phyloP scores from a whole-genome alignment of 2,888 invertebrate species.

The Sarcophaga variegata region DNA sequence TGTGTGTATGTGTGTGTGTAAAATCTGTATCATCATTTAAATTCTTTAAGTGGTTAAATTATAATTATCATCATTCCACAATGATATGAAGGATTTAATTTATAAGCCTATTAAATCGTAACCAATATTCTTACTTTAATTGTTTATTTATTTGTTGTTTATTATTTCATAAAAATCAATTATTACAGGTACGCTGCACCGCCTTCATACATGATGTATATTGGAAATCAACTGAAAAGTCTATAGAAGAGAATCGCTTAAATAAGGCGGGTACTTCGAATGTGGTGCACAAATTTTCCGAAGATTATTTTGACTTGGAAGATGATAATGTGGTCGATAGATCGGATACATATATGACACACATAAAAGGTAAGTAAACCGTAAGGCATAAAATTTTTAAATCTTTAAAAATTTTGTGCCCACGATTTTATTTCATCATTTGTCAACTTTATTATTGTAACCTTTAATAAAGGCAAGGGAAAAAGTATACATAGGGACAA shows the following conservation, averaged over 20 bases:
- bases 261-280: conserved; percentile 73
- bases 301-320: conserved; percentile 76
- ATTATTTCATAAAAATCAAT: neutral
- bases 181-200: conserved; percentile 84
- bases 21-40: conserved; percentile 53
- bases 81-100: too few species aligned
- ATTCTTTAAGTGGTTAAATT: conserved; percentile 55
- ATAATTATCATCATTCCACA: conserved; percentile 36
- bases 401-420: neutral
- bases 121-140: conserved; percentile 10
- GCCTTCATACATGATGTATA: conserved; percentile 86
- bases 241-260: conserved; percentile 83
- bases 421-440: neutral
- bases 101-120: too few species aligned
- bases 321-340: conserved; percentile 76
- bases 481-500: too few species aligned
- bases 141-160: neutral
- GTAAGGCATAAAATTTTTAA: neutral
- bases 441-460: neutral
- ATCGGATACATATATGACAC: conserved; percentile 77
- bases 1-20: conserved; percentile 7
- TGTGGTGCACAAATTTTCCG: conserved; percentile 74
- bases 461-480: too few species aligned
- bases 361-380: conserved; percentile 76
- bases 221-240: conserved; percentile 86